A percentile compares a stretch with the other conserved stretches of the same genome.
Evolutionary conservation across 2,888 invertebrate species (phyloP).

Genomic region (Andrena haemorrhoa): DNA sequence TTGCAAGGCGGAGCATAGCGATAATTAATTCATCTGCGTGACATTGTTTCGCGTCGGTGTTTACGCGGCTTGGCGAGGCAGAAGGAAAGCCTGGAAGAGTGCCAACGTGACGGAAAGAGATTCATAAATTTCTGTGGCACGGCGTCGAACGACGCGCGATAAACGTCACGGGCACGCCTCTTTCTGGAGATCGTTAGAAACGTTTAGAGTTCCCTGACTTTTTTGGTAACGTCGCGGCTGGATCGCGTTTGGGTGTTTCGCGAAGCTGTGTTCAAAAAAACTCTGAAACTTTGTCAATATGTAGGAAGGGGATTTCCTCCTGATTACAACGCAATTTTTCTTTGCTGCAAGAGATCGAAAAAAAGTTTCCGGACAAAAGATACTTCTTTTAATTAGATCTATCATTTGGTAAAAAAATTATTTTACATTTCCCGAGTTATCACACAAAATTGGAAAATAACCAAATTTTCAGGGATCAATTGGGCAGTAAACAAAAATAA

Average conservation of each 20-base stretch:
- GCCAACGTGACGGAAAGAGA: conserved; percentile 64
- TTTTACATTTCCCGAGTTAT: no score
- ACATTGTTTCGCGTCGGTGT: conserved; percentile 72
- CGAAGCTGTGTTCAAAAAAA: no score
- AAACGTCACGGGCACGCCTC: conserved; percentile 32
- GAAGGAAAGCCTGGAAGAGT: conserved; percentile 62
- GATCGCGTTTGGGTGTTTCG: neutral
- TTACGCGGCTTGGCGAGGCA: conserved; percentile 64
- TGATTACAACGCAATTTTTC: no score
- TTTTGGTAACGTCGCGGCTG: neutral
- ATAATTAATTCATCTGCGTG: conserved; percentile 45
- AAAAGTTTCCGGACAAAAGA: no score
- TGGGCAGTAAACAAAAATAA: no score
- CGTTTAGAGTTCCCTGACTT: neutral
- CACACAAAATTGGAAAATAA: no score
- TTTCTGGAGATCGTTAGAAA: conserved; percentile 22
- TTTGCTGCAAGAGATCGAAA: no score
- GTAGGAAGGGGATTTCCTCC: no score
- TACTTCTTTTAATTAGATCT: no score
- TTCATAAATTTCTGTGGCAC: conserved; percentile 70
- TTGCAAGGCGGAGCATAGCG: neutral
- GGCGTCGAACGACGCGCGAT: conserved; percentile 34
- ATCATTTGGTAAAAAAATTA: no score
- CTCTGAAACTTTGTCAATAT: no score
- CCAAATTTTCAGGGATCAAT: no score